Percentiles rank a stretch among this genome's conserved stretches.
These are phyloP conservation scores for Andrena fulva DNA, from an alignment of 2,888 invertebrate genomes.

Conservation along the genomic window DNA sequence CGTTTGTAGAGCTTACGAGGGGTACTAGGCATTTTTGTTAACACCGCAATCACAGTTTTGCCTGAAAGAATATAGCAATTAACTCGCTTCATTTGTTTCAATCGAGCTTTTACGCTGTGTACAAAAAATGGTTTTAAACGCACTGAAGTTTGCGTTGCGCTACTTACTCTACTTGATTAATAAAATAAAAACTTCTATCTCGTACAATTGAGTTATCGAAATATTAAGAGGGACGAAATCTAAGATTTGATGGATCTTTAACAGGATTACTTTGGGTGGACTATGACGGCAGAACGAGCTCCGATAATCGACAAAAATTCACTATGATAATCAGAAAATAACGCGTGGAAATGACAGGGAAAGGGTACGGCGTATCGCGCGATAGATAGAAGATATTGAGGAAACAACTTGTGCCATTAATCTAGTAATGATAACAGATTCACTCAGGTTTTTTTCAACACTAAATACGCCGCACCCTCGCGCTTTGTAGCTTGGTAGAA, in stretches of 20 bases:
- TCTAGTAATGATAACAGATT: no score
- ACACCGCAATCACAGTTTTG: not conserved
- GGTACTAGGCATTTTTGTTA: slow-evolving; percentile 62
- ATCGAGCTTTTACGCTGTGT: not conserved
- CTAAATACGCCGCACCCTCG: not conserved
- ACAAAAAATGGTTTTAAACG: not conserved
- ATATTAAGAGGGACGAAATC: no score
- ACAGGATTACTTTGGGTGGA: no score
- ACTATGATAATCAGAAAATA: no score
- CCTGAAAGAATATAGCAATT: slow-evolving; percentile 1
- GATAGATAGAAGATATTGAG: no score
- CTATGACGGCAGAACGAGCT: no score
- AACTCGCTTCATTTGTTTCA: not conserved
- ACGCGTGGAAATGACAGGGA: no score
- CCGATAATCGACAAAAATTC: no score
- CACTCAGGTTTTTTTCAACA: not conserved
- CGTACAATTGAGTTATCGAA: not conserved
- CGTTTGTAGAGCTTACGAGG: slow-evolving; percentile 81
- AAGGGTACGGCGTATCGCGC: no score
- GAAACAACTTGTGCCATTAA: no score
- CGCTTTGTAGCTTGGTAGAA: not conserved
- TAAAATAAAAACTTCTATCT: not conserved
- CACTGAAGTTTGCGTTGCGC: not conserved
- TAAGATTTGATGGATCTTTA: no score
- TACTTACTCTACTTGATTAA: not conserved